Conservation (phyloP, 2,113 vertebrate species). For the Phodopus roborovskii region DNA sequence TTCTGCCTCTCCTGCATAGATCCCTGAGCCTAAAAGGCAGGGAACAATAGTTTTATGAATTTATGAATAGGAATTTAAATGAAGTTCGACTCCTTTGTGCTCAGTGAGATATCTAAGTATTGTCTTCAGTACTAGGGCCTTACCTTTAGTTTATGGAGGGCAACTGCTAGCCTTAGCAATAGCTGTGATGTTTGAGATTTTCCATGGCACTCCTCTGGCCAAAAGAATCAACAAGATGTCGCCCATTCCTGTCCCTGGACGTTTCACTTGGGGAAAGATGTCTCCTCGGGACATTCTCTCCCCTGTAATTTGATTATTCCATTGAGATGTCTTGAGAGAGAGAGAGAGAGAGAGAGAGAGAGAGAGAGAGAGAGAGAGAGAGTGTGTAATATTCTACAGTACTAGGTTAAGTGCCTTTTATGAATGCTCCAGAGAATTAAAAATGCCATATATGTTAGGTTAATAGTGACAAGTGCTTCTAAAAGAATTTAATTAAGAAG, state of each 20-base stretch:
- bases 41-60: not conserved
- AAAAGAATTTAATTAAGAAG: not conserved
- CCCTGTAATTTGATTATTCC: not conserved
- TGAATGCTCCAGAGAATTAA: not conserved
- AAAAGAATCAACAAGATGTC: not conserved
- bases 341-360: too few relatives aligned
- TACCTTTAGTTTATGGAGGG: not conserved
- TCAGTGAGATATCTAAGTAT: not conserved
- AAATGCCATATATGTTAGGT: not conserved
- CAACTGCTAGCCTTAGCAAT: not conserved
- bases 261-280: too few relatives aligned
- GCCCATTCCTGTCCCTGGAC: not conserved
- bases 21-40: not conserved
- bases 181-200: not conserved
- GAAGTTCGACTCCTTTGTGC: not conserved
- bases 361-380: too few relatives aligned
- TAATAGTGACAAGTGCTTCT: not conserved
- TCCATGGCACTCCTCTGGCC: not conserved
- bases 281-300: not conserved
- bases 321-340: not conserved
- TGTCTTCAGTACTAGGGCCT: not conserved
- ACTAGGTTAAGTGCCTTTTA: not conserved
- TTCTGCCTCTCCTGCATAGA: not conserved
- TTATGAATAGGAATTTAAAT: not conserved
- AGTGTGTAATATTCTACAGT: not conserved